phyloP scores from a whole-genome alignment of 2,888 invertebrate species.

The Uropetala carovei region DNA sequence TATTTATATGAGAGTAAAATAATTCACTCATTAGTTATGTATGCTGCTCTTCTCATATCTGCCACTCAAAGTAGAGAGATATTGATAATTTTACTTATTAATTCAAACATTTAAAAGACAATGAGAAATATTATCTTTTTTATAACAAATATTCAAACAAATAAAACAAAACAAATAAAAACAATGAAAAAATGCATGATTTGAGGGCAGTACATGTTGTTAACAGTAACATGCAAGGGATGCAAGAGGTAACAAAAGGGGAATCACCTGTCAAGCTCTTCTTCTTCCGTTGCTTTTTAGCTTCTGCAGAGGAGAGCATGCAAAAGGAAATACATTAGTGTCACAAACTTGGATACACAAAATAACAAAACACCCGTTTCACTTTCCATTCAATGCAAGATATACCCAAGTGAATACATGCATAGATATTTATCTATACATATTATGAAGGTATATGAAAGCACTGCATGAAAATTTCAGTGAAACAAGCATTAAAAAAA shows the following conservation, averaged over 20 bases:
- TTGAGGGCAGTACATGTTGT: conserved; percentile 42
- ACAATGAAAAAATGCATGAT: conserved; percentile 10
- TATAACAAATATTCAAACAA: not conserved
- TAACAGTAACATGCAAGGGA: conserved; percentile 58
- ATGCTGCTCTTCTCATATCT: not conserved
- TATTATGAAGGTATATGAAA: conserved; percentile 69
- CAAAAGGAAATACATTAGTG: conserved; percentile 71
- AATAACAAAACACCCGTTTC: conserved; percentile 57
- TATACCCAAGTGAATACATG: conserved; percentile 78
- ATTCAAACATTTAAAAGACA: not conserved
- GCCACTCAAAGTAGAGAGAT: conserved; percentile 25
- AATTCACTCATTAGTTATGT: not conserved
- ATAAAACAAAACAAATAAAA: not conserved
- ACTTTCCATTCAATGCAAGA: not conserved
- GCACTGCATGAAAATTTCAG: conserved; percentile 76
- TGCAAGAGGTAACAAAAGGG: conserved; percentile 65
- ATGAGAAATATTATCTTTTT: not conserved
- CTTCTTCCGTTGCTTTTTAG: conserved; percentile 96
- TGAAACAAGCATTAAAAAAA: conserved; percentile 78
- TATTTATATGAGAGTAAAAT: not conserved
- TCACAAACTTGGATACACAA: conserved; percentile 66
- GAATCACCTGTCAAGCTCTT: conserved; percentile 91
- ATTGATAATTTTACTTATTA: not conserved
- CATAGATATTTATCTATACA: conserved; percentile 77
- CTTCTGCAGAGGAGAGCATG: conserved; percentile 82